Evolutionary conservation across 2,113 vertebrate species (phyloP).

Genomic region (human (Homo sapiens)): DNA sequence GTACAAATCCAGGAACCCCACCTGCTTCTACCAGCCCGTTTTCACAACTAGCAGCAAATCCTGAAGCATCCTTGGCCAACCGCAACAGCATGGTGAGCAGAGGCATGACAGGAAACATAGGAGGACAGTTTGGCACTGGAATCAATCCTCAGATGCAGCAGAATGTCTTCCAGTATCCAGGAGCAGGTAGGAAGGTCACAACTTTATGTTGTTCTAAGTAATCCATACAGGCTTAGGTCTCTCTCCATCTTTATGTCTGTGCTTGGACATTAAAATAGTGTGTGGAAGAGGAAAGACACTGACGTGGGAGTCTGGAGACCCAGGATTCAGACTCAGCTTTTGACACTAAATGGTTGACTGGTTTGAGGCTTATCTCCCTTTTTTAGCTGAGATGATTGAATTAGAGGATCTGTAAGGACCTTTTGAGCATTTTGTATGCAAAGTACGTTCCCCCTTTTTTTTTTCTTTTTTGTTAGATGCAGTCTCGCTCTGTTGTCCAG

Average conservation of each 20-base stretch:
- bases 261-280: not conserved
- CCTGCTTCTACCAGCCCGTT: conserved; percentile 93
- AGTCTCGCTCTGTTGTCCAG: too few species aligned
- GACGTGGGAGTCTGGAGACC: not conserved
- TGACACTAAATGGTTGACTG: not conserved
- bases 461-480: not conserved
- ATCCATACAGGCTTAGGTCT: not conserved
- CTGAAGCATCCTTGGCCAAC: conserved; percentile 87
- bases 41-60: conserved; percentile 86
- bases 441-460: not conserved
- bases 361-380: not conserved
- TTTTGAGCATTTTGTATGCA: not conserved
- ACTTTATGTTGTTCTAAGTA: not conserved
- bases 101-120: conserved; percentile 88
- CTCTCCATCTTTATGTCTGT: accelerated
- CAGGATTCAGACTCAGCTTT: not conserved
- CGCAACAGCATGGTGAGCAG: conserved; percentile 87
- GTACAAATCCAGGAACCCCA: conserved; percentile 87
- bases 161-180: conserved; percentile 93
- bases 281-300: not conserved
- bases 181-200: conserved; percentile 84
- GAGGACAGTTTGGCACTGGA: conserved; percentile 88
- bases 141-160: conserved; percentile 90
- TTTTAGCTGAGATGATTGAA: not conserved
- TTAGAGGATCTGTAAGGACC: not conserved